Evolutionary conservation across 2,888 invertebrate genomes (phyloP).

Genomic region (Drosophila longiperda): DNA sequence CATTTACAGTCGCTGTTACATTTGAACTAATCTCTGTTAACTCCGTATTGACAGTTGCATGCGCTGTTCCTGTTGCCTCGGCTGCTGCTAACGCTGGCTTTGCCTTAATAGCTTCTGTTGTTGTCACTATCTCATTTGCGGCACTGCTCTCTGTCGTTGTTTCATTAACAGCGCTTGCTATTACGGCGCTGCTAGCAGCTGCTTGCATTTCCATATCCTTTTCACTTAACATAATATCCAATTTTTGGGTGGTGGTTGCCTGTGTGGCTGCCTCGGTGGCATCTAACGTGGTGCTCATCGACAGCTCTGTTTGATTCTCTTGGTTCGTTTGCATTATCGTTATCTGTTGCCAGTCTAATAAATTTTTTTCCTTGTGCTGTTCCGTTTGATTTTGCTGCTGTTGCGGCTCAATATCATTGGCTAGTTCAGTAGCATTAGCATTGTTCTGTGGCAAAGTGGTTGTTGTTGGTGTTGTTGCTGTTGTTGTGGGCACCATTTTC

Average conservation of each 20-base stretch:
- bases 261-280: conserved; percentile 67
- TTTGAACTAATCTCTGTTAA: conserved; percentile 10
- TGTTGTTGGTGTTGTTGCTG: conserved; percentile 9
- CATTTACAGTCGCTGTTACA: neutral
- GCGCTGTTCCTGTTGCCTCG: neutral
- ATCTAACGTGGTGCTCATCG: conserved; percentile 66
- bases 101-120: conserved; percentile 1
- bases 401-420: conserved; percentile 52
- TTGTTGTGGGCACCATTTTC: conserved; percentile 72
- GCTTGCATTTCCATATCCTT: conserved; percentile 32
- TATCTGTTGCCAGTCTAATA: conserved; percentile 82
- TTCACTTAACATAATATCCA: conserved; percentile 12
- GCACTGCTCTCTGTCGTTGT: conserved; percentile 5
- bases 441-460: conserved; percentile 10
- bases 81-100: conserved; percentile 6
- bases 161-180: conserved; percentile 8
- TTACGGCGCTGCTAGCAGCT: conserved; percentile 21
- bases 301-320: conserved; percentile 67
- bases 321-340: conserved; percentile 66
- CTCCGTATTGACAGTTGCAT: neutral
- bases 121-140: conserved; percentile 18
- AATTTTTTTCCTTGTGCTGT: conserved; percentile 74
- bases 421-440: conserved; percentile 31
- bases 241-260: conserved; percentile 49
- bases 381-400: conserved; percentile 48